Base-by-base conservation (phyloP, 2,113 vertebrate genomes). In the Brachypteracias leptosomus region DNA sequence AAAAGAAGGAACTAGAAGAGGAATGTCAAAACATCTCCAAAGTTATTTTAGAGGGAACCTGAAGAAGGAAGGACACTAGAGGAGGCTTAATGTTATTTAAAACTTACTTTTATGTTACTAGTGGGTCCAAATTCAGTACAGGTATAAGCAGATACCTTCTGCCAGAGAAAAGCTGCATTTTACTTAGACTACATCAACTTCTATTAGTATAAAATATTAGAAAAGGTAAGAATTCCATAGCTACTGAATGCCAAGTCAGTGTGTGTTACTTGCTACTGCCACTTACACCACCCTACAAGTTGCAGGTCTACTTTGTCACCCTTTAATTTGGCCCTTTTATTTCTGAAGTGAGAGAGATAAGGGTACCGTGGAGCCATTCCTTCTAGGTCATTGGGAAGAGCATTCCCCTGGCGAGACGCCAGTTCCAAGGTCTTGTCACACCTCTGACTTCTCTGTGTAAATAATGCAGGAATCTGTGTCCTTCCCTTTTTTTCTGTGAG, bases 401-500 rank as follows among this genome's bases (percentile, higher is more conserved):
- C 88, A 94, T 90, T 92, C 54, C 46, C 80, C 44, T 96, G 92
- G 93, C 83, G 0, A 74, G 76, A 76, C 0, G 90, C 95, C 95
- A 95, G 73, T 94, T 75, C 70, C 76, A 70, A 82, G 86, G 94
- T 95, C 93, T 92, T 46, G 77, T 97, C 86, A 93, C 92, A 96
- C 95, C 90, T 97, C 93, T 95, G 96, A 96, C 95, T 96, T 93
- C 80, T 95, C 85, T 94, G 88, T 94, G 90, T 96, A 96, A 95
- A 95, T 95, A 95, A 42, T 3, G 0, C 66, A 89, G 90, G 90
- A 96, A 93, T 96, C 96, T 54, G 25, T 0, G 0, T 19, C 61
- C 92, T 95, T 93, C 76, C 62, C 83, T 96, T 96, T 95, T 40
- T 74, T 75, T 93, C 80, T 62, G 44, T 52, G 79, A 90, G 95